Base-by-base conservation (phyloP, 2,113 vertebrate species). In the Chlamydotis undulata region DNA sequence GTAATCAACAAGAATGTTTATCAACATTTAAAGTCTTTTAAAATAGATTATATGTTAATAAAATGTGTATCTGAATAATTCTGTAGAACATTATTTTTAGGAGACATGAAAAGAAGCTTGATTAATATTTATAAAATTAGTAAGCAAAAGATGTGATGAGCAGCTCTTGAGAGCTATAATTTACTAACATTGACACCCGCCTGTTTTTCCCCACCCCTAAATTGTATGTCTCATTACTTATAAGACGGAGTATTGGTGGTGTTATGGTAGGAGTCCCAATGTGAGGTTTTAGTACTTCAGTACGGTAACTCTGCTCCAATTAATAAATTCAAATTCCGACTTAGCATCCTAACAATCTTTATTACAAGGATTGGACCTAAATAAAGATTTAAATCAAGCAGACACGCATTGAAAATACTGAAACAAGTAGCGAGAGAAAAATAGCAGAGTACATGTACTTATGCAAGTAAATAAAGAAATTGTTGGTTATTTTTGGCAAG, bases 381-480 rank as follows among this genome's bases (percentile, higher is more conserved):
- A 61, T 63, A 59, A 91, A 93, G 49, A 61, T 60, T 84, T 60
- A 91, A 93, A 63, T 52, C 59, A 73, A 81, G 78, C 70, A 93
- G 79, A 39, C 50, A 19, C 0, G 0, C 6, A 9, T 77, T 92
- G 83, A 68, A 93, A 88, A 90, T 28, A 83, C 47, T 83, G 50
- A 57, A 73, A 75, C 33, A 59, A 90, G 70, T 43, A 94, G 82
- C 7, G 52, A 75, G 63, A 87, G 81, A 87, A 84, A 94, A 95
- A 96, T 28, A 96, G 64, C 61, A 64, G 83, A 83, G 83, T 93
- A 91, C 25, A 12, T 49, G 82, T 64, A 87, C 87, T 94, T 83
- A 89, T 92, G 67, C 68, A 83, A 95, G 74, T 94, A 93, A 96
- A 88, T 95, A 93, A 91, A 91, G 83, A 91, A 91, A 85, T 73